phyloP scores from a whole-genome alignment of 2,113 vertebrate genomes.

The Maccullochella peelii region DNA sequence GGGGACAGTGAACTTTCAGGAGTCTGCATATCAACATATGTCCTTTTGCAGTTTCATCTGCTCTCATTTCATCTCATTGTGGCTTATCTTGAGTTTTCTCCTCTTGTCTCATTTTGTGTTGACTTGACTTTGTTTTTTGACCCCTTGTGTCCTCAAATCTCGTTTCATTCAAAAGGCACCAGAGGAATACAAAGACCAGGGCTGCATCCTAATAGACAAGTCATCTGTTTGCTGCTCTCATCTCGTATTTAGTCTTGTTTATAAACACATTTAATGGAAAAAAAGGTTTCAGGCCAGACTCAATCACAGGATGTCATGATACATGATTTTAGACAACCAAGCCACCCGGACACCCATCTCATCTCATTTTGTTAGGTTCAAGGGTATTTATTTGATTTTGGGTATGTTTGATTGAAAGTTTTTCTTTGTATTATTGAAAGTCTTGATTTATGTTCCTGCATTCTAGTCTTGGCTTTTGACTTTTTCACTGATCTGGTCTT shows the following conservation, averaged over 20 bases:
- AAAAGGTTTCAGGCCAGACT: background rate
- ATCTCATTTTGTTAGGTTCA: too few relatives aligned
- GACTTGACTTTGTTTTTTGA: background rate
- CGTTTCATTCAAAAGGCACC: background rate
- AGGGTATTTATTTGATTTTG: too few relatives aligned
- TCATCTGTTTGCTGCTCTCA: background rate
- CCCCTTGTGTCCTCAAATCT: background rate
- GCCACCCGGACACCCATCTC: background rate
- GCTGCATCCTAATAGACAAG: background rate
- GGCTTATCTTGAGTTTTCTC: background rate
- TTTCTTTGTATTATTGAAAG: too few relatives aligned
- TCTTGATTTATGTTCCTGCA: too few relatives aligned
- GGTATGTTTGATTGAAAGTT: too few relatives aligned
- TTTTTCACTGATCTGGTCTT: too few relatives aligned
- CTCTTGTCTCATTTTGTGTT: background rate
- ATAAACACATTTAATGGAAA: background rate
- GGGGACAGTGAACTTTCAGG: background rate
- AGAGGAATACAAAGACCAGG: background rate
- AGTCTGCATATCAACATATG: background rate
- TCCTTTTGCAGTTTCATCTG: conserved; percentile 19
- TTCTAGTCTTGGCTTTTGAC: too few relatives aligned
- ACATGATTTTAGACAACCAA: background rate
- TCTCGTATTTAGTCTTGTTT: background rate
- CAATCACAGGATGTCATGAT: background rate
- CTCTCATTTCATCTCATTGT: conserved; percentile 13